Base-by-base conservation (phyloP, 2,797 vertebrate genomes). In the Lithobates sylvaticus region DNA sequence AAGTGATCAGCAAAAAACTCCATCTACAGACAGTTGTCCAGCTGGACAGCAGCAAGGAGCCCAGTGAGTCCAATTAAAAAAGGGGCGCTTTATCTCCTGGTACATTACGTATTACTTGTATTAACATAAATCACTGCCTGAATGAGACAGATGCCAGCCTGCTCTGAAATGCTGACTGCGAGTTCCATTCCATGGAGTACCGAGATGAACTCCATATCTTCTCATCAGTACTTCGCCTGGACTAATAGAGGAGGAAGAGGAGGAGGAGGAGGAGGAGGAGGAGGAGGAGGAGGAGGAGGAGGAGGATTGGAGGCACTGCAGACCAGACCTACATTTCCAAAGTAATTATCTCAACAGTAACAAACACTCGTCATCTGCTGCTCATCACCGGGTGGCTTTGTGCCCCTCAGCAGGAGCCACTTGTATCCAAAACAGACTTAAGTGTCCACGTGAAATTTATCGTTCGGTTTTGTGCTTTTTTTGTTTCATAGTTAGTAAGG, bases 131-230 rank as follows among this genome's bases (percentile, higher is more conserved):
- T 78, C 69, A 73, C 75, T 73, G 85, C 13, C 29, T 74, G 61
- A 32, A 83, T 87, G 42, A 83, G 74, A 87, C 85, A 78, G 80
- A 81, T 67, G 68, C 74, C 21, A 72, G 77, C 75, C 67, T 32
- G 21, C 27, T 72, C 26, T 73, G 36, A 87, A 71, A 73, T 58
- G 74, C 75, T 54, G 67, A 82, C 34, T 65, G 32, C 47, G 64
- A 61, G 47, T 64, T 58, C 34, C 54, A 58, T 76, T 68, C 58
- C 26, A 54, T 32, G 44, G 42, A 42, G 58, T 29, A 69, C 50
- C 9, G 18, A 36, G 76, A 50, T 21, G 23, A 73, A 44, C 36
- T 64, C 44, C 54, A 47, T n/a, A 65, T 69, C 76, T 29, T 70
- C 21, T 39, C 16, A 78, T 42, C 39, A 68, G 10, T 75, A 54